Base-by-base conservation (phyloP, 2,797 vertebrate species). In the Sus cebifrons region DNA sequence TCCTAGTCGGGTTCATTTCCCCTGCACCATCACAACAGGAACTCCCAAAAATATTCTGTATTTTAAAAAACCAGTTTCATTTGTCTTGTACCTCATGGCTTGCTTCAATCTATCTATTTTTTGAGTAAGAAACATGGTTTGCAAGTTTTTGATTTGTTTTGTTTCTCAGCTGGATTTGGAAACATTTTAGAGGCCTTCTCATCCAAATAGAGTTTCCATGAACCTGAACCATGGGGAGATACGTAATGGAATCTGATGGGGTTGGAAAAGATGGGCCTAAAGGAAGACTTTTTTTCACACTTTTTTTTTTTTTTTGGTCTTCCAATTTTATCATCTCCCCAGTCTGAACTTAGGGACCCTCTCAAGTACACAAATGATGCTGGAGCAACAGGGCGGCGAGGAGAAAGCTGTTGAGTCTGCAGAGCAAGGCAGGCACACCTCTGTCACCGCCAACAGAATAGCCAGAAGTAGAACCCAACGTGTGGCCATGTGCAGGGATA, bases 321-420 rank as follows among this genome's bases (percentile, higher is more conserved):
- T 1, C 17, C 25, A 54, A 29, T 56, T 86, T 74, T 67, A 54
- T 83, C 49, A 89, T 88, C 91, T 96, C 44, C 68, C 82, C 25
- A 75, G 65, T 71, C 58, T 79, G 90, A 93, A 25, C 44, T 49
- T 49, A 49, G 49, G 44, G 15, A 93, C 54, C 64, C 54, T 78
- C 65, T 64, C 81, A 67, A 95, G 58, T 73, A 75, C 15, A 74
- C 3, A 75, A 68, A 91, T 93, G 86, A 92, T 2, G 49, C 49
- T 36, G 6, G 3, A 58, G 15, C 20, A 71, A 75, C 13, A 40
- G 15, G 82, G 21, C 0, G 2, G 56, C 0, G 18, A 92, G 60
- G 44, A 60, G 27, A 60, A 16, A 60, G 36, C 52, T 52, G 40
- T n/a, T 81, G 40, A 60, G 8, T 78, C 29, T 91, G 17, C 13